phyloP scores from a whole-genome alignment of 1,140 invertebrate genomes.

The Lordiphosa collinella region DNA sequence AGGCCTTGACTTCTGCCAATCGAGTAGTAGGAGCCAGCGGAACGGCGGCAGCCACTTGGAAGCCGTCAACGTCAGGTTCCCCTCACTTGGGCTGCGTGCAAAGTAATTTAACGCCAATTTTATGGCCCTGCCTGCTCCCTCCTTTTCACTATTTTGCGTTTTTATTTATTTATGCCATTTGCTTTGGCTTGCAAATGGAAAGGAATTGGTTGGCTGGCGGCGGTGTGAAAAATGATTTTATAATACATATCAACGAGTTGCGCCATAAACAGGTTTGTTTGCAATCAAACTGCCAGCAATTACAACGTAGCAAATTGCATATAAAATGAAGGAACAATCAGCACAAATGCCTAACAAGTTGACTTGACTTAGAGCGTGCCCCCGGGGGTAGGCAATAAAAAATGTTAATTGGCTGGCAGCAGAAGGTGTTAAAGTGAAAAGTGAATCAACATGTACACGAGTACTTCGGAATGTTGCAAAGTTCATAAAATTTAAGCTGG shows the following conservation, averaged over 20 bases:
- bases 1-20: slow-evolving; percentile 27
- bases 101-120: slow-evolving; percentile 62
- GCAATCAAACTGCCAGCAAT: slow-evolving; percentile 54
- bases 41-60: slow-evolving; percentile 1
- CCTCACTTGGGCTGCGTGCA: slow-evolving; percentile 35
- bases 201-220: slow-evolving; percentile 14
- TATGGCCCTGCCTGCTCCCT: slow-evolving; percentile 26
- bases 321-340: slow-evolving; percentile 16
- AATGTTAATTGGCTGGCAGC: slow-evolving; percentile 41
- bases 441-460: slow-evolving; percentile 2
- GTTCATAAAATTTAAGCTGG: not conserved
- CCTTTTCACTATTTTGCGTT: slow-evolving; percentile 8
- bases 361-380: slow-evolving; percentile 23
- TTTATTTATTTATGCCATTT: slow-evolving; percentile 29
- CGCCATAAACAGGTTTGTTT: slow-evolving; percentile 42
- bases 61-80: slow-evolving; percentile 30
- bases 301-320: slow-evolving; percentile 47
- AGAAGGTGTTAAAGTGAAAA: slow-evolving; percentile 34
- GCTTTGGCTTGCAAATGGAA: not conserved
- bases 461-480: not conserved
- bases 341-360: slow-evolving; percentile 11
- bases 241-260: slow-evolving; percentile 49
- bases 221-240: slow-evolving; percentile 53
- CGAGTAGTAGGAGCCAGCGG: not conserved
- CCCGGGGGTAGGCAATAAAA: slow-evolving; percentile 23